Conservation (phyloP, 1,140 invertebrate species). For the Ostrea edulis region DNA sequence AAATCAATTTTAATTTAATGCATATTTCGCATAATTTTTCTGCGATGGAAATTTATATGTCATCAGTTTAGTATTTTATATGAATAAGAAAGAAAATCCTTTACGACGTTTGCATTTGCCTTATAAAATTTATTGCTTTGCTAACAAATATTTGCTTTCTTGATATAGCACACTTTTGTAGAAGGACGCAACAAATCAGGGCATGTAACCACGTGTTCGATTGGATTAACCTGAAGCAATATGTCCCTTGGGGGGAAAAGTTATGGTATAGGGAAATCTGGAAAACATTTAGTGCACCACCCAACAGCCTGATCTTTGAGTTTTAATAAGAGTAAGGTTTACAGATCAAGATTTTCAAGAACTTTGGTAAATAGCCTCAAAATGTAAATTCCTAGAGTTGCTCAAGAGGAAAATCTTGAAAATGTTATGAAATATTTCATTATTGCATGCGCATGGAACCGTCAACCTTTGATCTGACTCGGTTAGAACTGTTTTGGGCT, state of each 20-base stretch:
- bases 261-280: too few relatives aligned
- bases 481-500: neutral
- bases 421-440: neutral
- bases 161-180: conserved; percentile 13
- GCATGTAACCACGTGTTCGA: neutral
- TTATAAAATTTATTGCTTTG: conserved; percentile 26
- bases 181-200: neutral
- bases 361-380: too few relatives aligned
- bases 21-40: neutral
- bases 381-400: neutral
- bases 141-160: conserved; percentile 12
- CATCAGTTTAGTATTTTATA: neutral
- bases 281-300: too few relatives aligned
- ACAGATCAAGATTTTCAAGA: too few relatives aligned
- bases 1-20: too few relatives aligned
- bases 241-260: too few relatives aligned
- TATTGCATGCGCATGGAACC: neutral
- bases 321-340: too few relatives aligned
- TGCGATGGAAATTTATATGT: neutral
- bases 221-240: too few relatives aligned
- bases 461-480: neutral
- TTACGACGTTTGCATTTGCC: conserved; percentile 3
- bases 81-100: conserved; percentile 14
- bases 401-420: neutral
- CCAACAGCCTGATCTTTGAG: too few relatives aligned